Evolutionary conservation across 2,888 invertebrate genomes (phyloP), one percentile per base, ranked within the genome.

Genomic region (Alviniconcha strummeri): DNA sequence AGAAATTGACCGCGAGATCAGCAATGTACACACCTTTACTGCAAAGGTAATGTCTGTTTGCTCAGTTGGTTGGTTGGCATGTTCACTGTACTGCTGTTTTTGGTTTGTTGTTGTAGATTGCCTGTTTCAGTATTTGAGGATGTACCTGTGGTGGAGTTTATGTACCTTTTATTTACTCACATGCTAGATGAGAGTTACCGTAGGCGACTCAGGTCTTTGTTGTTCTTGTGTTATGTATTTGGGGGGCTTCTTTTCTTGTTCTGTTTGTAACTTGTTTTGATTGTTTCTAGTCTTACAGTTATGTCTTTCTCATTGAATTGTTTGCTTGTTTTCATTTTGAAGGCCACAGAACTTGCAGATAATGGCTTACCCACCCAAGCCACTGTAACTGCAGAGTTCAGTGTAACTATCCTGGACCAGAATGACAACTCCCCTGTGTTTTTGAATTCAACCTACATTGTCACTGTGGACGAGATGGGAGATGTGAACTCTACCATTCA

Each of bases 381-480:
- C 6, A 88, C 85, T 54, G 88, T 89, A 1, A 88, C 86, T 1
- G 89, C 91, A 0, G 90, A 88, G 77, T 89, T 93, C 4, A 90
- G 89, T 0, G 89, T 93, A 5, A 90, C 90, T 13, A 88, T 94
- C 7, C 86, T 80, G 8, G 94, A 94, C 86, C 91, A 92, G 36
- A 94, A 95, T 86, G 94, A 94, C 89, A 93, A 94, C 94, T 96
- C 95, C 5, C 98, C 98, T 56, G 95, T 94, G 78, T 98, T 98
- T 92, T 79, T 75, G 4, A 52, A 84, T 5, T 36, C 74, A 1
- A 55, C 17, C 4, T 90, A 89, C 79, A 82, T 52, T 9, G 86
- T 89, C 3, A 60, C 79, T 19, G 74, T 89, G 0, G 64, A 81
- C 8, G 91, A 91, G 82, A 77, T 86, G 64, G 80, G 83, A 72